Evolutionary conservation across 2,888 invertebrate genomes (phyloP), one percentile per base, ranked within the genome.

Genomic region (Graphium colonna): DNA sequence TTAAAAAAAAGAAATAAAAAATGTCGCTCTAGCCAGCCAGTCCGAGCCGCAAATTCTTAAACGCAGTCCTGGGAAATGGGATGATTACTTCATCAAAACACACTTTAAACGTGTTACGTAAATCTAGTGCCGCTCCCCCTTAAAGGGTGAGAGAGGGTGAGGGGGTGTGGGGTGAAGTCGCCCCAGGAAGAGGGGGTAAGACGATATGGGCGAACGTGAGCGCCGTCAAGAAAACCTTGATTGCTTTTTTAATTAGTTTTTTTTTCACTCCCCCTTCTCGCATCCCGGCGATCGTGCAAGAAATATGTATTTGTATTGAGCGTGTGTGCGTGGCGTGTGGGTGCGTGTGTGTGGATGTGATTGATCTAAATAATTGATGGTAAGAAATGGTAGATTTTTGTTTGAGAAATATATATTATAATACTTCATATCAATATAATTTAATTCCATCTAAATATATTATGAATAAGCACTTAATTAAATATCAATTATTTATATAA

Each of bases 81-180:
- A 87, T 88, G 89, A 89, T 89, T 88, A 88, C 89, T 89, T 89
- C 89, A 89, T 89, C 89, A 89, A 88, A 89, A 89, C 88, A 89
- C 88, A 88, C 88, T 88, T 88, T 88, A 89, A 89, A 85, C 87
- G 88, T 85, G 88, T 89, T 89, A 89, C 88, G 87, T 88, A 89
- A 89, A 89, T 88, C 88, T 87, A 88, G 86, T 88, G 84, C 86
- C 81, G 73, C 76, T 77, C 73, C 67, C 78, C 79, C 73, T 65
- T 64, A 77, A 82, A 80, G 81, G 84, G 82, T 77, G 81, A 69
- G 71, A 64, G 66, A 64, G 68, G 73, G 71, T 38, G 52, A 55
- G 42, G 48, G 55, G 51, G 62, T 69, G 67, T 21, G 21, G 21
- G 21, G 21, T 21, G 53, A 59, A 62, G 60, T 64, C 68, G 71